Base-by-base conservation (phyloP, 2,113 vertebrate genomes). In the Neolamprologus toae region DNA sequence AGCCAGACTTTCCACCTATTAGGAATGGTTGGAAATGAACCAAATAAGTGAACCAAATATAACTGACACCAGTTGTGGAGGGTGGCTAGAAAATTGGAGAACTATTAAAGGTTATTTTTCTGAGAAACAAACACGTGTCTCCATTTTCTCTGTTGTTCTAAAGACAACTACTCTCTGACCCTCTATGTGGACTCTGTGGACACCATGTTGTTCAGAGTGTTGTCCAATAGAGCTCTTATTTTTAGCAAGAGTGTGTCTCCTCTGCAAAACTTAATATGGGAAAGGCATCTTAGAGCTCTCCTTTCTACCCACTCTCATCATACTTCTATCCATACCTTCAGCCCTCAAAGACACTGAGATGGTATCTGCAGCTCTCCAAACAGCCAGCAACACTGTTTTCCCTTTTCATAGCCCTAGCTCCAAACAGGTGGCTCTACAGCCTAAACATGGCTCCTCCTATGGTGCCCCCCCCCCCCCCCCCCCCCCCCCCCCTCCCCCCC, bases 211-310 rank as follows among this genome's bases (percentile, higher is more conserved):
- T 88, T 87, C 84, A 51, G 53, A 45, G 28, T 21, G 49, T 86
- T 59, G 82, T 88, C 82, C 57, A 19, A 6, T 85, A 26, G 85
- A 84, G 37, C 42, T 79, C 76, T 95, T 97, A 97, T 97, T 96
- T 97, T 96, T 97, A 97, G 96, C 84, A 2, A 51, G 88, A 83
- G 91, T 87, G 82, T 42, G 9, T 55, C 86, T 87, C 85, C 83
- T 85, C 76, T 80, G 86, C 93, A 95, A 94, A 97, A 96, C 96
- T 95, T 94, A 95, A 96, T 96, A 95, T 93, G 95, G 96, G 83
- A 95, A 96, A 93, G 94, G 95, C 82, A 96, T 95, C 91, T 84
- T 80, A 89, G 87, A 85, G 82, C 82, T 92, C 93, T 78, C 83
- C 73, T 89, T 93, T 90, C 89, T 90, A 59, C 81, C 45, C 23